Conservation (phyloP, 92 coral and sea anemone genomes). For the Meandrina meandrites region DNA sequence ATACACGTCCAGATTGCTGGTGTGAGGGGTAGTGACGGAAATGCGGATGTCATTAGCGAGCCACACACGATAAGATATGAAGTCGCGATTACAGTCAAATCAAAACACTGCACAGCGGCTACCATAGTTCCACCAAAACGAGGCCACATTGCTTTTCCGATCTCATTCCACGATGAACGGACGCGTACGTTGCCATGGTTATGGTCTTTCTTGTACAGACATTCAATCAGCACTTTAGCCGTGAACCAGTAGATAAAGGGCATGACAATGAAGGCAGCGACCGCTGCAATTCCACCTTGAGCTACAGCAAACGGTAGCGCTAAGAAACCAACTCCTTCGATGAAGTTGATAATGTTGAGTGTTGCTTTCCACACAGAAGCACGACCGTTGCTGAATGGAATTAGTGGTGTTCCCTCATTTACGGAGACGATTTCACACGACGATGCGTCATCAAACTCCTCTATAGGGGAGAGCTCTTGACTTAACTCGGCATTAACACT, state of each 20-base stretch:
- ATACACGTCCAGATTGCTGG: conserved; percentile 41
- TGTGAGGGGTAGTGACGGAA: conserved; percentile 44
- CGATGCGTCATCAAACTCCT: neutral
- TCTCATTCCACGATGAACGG: conserved; percentile 57
- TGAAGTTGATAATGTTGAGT: conserved; percentile 53
- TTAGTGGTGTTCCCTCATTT: neutral
- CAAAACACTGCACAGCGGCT: conserved; percentile 33
- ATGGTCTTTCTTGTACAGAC: conserved; percentile 42
- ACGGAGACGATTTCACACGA: neutral
- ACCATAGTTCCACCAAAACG: conserved; percentile 50
- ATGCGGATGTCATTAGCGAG: conserved; percentile 42
- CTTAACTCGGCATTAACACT: neutral
- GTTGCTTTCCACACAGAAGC: conserved; percentile 56
- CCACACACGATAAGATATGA: conserved; percentile 65
- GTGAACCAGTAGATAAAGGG: conserved; percentile 56
- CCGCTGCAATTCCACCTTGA: conserved; percentile 57
- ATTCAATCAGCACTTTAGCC: conserved; percentile 51
- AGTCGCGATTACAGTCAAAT: conserved; percentile 33
- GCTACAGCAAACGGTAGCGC: conserved; percentile 67
- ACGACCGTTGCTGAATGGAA: neutral
- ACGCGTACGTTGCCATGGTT: conserved; percentile 36
- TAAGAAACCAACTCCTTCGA: conserved; percentile 59
- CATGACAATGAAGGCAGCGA: conserved; percentile 40
- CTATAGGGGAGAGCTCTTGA: neutral
- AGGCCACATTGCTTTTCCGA: conserved; percentile 59